Base-by-base conservation (phyloP, 1,140 invertebrate species). In the Drosophila watanabei region DNA sequence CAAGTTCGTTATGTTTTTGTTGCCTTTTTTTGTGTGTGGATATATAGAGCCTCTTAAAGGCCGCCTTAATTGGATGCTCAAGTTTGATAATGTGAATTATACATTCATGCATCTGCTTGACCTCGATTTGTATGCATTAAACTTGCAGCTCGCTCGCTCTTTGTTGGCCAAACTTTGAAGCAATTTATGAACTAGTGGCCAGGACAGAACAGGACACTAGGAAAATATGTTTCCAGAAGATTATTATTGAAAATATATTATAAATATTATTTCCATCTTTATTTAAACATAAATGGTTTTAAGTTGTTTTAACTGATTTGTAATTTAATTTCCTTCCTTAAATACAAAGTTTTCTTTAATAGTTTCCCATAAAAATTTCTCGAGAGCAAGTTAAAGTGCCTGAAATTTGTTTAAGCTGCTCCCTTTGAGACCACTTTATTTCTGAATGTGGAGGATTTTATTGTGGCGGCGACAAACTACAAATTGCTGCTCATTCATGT, bases 401-500 rank as follows among this genome's bases (percentile, higher is more conserved):
- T 51, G 1, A 10, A 46, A 46, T 13, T 46, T 46, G 13, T 32
- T 16, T 18, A 18, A 49, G 20, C 5, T 0, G 5, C 18, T 52
- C 0, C 30, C 5, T n/a, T 33, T 3, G 7, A 4, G 11, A 2
- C 24, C 7, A 28, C 30, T 37, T 54, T 10, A 37, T 52, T 54
- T 28, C 24, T 35, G 5, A 43, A 52, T 37, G 68, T 43, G n/a
- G 13, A 20, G 16, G 13, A 11, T 66, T 41, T 58, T 71, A 56
- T 72, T 46, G 33, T 35, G 14, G 18, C 14, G 39, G n/a, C 43
- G 48, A 71, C 68, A 69, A 71, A 46, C 76, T 78, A 80, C 84
- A 88, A 88, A 84, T 88, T 88, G 85, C 89, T 81, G 70, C 78
- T 75, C 85, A 88, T 88, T 88, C 88, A 81, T 68, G 35, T 65